Evolutionary conservation across 2,113 vertebrate genomes (phyloP).

Genomic region (Apodemus sylvaticus): DNA sequence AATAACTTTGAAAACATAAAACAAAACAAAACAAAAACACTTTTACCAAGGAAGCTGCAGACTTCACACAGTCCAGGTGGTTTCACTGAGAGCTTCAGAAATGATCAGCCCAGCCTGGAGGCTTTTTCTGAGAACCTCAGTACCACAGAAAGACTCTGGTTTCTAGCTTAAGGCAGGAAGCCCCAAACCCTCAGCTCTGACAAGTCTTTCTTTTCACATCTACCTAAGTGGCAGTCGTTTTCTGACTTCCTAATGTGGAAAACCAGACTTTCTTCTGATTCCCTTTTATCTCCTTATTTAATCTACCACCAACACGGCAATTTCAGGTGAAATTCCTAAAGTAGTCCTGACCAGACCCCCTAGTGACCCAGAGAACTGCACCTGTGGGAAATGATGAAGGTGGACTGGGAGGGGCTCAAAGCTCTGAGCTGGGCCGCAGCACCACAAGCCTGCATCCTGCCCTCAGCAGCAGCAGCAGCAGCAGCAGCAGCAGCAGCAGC

Average conservation of each 20-base stretch:
- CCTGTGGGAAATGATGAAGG: not conserved
- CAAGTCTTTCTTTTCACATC: not conserved
- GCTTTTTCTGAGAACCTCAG: not conserved
- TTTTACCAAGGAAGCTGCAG: not conserved
- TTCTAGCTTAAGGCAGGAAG: not conserved
- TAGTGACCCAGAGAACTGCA: not conserved
- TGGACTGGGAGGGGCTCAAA: not conserved
- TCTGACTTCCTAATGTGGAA: not conserved
- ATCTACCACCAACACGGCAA: not conserved
- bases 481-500: no score
- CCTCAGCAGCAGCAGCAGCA: no score
- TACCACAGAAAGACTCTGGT: not conserved
- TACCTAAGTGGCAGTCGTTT: not conserved
- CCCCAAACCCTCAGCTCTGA: not conserved
- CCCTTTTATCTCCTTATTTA: not conserved
- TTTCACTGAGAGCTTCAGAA: not conserved
- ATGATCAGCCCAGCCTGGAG: not conserved
- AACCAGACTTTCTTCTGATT: not conserved
- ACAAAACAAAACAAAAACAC: no score
- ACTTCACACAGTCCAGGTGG: not conserved
- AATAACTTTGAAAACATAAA: not conserved
- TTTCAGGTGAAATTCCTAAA: not conserved
- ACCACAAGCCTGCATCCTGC: not conserved
- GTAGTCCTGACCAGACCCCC: not conserved
- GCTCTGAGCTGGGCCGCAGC: not conserved